Base-by-base conservation (phyloP, 92 coral and sea anemone genomes). In the Bergia sp. region DNA sequence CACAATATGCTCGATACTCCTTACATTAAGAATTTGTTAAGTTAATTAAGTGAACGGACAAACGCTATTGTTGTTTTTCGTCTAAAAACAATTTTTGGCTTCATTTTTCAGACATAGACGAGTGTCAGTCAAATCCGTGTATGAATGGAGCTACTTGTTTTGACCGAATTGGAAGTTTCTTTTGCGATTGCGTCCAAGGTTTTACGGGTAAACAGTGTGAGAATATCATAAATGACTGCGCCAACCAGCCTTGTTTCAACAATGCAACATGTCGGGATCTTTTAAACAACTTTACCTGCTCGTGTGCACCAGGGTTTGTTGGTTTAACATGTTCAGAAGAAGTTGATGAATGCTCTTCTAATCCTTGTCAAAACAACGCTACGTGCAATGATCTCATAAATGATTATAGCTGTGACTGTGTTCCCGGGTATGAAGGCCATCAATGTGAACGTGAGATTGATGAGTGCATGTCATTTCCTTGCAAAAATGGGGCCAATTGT, bases 171-270 rank as follows among this genome's bases (percentile, higher is more conserved):
- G 77, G 41, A 73, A 42, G 13, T 45, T 45, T 43, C 40, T 16
- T 55, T 55, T 58, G 44, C 53, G 67, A 23, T 4, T 53, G 43
- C 7, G 5, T 38, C 15, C 29, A 45, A 81, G 43, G 66, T 10
- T 81, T 37, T 55, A 55, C 38, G 5, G 76, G 57, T 5, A 73
- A 73, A 73, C 18, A 18, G 40, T 42, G 71, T 47, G 53, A 49
- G 61, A 55, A 43, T 73, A 86, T 81, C 50, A 82, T 82, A 45
- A 65, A 89, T 13, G 79, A 89, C 40, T 89, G 91, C 55, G 87
- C 79, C 71, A 40, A 18, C 15, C 49, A 88, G 21, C 77, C 77
- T 73, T 73, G 77, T 42, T 73, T 73, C 77, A 73, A 73, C 15
- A 73, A 73, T 11, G 77, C 36, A 36, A 73, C 77, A 73, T 73